These are phyloP conservation scores for Telmatherina bonti DNA, from an alignment of 2,797 vertebrate species.

Conservation along the genomic window DNA sequence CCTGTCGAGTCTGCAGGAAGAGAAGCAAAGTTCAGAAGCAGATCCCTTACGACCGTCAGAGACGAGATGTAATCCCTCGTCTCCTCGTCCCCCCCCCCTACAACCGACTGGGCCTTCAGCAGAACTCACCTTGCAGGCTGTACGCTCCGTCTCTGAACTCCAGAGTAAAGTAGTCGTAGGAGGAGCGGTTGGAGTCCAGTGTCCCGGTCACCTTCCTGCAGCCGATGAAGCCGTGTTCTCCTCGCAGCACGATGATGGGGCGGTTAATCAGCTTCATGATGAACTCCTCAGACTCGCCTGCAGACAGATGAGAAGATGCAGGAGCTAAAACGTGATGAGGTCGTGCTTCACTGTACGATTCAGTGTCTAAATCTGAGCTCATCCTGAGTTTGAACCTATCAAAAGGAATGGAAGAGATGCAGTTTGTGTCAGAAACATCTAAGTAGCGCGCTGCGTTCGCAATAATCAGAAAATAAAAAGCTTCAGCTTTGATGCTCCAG, in stretches of 20 bases:
- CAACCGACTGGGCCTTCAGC: no score
- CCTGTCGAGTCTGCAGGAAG: conserved; percentile 90
- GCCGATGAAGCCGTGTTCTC: conserved; percentile 97
- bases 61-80: conserved; percentile 36
- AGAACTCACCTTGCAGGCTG: conserved; percentile 89
- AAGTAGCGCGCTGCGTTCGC: not conserved
- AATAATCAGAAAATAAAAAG: conserved; percentile 15
- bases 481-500: conserved; percentile 17
- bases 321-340: no score
- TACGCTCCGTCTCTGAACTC: conserved; percentile 94
- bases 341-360: no score
- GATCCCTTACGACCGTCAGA: not conserved
- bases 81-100: conserved; percentile 5
- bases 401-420: conserved; percentile 8
- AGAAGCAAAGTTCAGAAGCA: conserved; percentile 5
- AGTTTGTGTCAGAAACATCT: conserved; percentile 7
- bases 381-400: conserved; percentile 5
- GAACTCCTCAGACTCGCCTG: conserved; percentile 93
- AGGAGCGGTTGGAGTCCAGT: conserved; percentile 95
- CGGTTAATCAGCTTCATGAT: conserved; percentile 99
- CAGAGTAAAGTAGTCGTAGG: conserved; percentile 95
- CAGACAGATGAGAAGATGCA: not conserved
- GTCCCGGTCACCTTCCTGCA: conserved; percentile 97
- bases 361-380: not conserved
- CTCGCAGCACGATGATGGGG: conserved; percentile 94